Conservation (phyloP, 1,140 invertebrate genomes). For the Drosophila novamexicana region DNA sequence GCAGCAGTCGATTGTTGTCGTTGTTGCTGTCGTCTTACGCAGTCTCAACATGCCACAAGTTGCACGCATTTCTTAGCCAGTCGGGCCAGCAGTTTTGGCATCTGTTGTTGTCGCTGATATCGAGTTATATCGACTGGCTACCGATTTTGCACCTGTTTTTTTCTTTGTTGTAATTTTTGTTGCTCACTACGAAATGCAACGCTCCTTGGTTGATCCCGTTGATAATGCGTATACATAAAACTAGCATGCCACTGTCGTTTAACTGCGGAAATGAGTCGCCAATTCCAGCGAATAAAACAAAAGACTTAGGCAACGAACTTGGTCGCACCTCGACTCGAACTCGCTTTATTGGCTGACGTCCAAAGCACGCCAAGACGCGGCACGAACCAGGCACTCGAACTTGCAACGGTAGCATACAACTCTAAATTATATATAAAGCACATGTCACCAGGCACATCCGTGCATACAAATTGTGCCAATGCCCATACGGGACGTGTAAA, state of each 20-base stretch:
- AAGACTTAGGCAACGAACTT: slow-evolving; percentile 57
- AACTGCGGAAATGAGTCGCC: slow-evolving; percentile 74
- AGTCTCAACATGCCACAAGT: slow-evolving; percentile 68
- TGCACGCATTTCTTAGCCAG: slow-evolving; percentile 71
- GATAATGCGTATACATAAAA: slow-evolving; percentile 79
- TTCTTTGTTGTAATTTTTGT: neutral
- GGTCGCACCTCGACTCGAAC: slow-evolving; percentile 33
- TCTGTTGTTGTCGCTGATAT: slow-evolving; percentile 57
- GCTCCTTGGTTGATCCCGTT: slow-evolving; percentile 70
- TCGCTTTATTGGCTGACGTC: slow-evolving; percentile 52
- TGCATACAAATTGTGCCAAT: slow-evolving; percentile 73
- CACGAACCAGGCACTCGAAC: slow-evolving; percentile 58
- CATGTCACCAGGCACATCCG: slow-evolving; percentile 76
- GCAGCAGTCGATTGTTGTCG: slow-evolving; percentile 67
- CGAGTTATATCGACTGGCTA: slow-evolving; percentile 71
- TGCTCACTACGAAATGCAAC: slow-evolving; percentile 15
- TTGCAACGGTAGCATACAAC: slow-evolving; percentile 64
- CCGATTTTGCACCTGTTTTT: slow-evolving; percentile 79
- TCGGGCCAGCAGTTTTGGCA: slow-evolving; percentile 41
- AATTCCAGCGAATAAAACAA: slow-evolving; percentile 72
- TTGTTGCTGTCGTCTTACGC: slow-evolving; percentile 48
- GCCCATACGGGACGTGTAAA: slow-evolving; percentile 9
- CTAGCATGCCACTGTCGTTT: slow-evolving; percentile 71
- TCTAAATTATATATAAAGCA: slow-evolving; percentile 84
- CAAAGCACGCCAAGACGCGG: slow-evolving; percentile 61